Conservation (phyloP, 2,797 vertebrate genomes). For the Poecilia velifera region DNA sequence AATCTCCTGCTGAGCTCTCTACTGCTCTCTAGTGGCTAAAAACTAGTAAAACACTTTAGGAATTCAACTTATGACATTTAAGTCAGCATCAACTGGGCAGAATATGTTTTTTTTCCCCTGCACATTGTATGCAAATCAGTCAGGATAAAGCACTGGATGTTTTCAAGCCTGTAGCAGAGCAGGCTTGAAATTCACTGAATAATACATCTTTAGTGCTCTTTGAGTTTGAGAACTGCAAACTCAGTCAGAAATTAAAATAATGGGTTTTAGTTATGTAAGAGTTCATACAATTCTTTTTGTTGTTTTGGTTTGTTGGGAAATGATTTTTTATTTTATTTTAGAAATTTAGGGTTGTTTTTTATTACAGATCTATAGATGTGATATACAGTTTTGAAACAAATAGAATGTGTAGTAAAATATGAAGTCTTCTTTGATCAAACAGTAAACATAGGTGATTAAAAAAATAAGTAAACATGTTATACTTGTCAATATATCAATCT, state of each 20-base stretch:
- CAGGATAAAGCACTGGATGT: background rate
- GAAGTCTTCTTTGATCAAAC: background rate
- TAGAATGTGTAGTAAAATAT: background rate
- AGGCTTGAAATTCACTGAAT: background rate
- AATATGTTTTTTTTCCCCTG: background rate
- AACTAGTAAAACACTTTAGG: slow-evolving; percentile 43
- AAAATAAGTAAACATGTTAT: background rate
- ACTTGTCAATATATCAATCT: background rate
- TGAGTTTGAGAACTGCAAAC: background rate
- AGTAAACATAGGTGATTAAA: background rate
- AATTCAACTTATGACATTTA: background rate
- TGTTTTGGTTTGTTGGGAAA: background rate
- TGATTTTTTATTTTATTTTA: background rate
- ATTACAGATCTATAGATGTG: background rate
- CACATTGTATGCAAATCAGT: background rate
- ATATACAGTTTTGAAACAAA: background rate
- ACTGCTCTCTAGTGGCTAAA: slow-evolving; percentile 79
- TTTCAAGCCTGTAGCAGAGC: background rate
- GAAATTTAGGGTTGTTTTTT: background rate
- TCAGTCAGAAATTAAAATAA: background rate
- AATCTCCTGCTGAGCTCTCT: slow-evolving; percentile 69
- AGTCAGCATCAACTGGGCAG: background rate
- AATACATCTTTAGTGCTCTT: background rate
- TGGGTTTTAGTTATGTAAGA: background rate
- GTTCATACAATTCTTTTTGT: background rate